These are phyloP conservation scores for Zygaena filipendulae DNA, from an alignment of 2,888 invertebrate species.

Conservation along the genomic window DNA sequence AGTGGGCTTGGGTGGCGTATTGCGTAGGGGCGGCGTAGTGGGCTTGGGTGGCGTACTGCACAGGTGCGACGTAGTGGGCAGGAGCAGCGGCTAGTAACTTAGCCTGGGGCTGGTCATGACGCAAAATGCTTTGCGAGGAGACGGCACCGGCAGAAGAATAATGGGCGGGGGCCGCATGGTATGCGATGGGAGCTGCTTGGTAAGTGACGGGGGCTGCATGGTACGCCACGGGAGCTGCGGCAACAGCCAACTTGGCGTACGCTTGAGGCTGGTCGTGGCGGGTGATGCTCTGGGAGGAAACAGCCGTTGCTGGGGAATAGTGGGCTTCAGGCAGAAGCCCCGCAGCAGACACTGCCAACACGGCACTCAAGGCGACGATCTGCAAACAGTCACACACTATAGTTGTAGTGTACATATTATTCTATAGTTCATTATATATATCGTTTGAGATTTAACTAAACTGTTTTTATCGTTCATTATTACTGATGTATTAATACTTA, in stretches of 20 bases:
- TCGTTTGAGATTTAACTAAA: no score
- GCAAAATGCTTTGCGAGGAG: conserved; percentile 6
- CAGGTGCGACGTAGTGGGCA: conserved; percentile 24
- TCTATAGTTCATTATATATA: no score
- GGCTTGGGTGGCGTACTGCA: conserved; percentile 16
- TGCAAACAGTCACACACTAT: conserved; percentile 22
- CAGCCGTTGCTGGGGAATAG: conserved; percentile 42
- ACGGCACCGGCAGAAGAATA: conserved; percentile 29
- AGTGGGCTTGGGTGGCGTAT: conserved; percentile 26
- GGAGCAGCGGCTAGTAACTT: conserved; percentile 21
- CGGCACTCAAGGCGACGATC: conserved; percentile 41
- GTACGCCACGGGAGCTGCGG: conserved; percentile 4
- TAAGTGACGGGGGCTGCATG: conserved; percentile 20
- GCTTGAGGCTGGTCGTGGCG: conserved; percentile 27
- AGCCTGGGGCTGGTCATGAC: conserved; percentile 10
- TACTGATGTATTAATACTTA: conserved; percentile 33
- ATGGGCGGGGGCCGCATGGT: conserved; percentile 27
- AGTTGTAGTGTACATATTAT: no score
- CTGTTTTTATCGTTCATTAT: no score
- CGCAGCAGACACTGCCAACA: conserved; percentile 46
- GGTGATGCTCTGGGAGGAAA: conserved; percentile 47
- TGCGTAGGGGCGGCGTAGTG: conserved; percentile 22
- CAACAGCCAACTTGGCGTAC: conserved; percentile 8
- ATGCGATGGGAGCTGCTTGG: conserved; percentile 25
- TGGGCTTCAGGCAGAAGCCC: conserved; percentile 41